Percentiles rank a stretch among this genome's conserved stretches.
phyloP scores from a whole-genome alignment of 2,888 invertebrate species.

The Colostygia pectinataria region DNA sequence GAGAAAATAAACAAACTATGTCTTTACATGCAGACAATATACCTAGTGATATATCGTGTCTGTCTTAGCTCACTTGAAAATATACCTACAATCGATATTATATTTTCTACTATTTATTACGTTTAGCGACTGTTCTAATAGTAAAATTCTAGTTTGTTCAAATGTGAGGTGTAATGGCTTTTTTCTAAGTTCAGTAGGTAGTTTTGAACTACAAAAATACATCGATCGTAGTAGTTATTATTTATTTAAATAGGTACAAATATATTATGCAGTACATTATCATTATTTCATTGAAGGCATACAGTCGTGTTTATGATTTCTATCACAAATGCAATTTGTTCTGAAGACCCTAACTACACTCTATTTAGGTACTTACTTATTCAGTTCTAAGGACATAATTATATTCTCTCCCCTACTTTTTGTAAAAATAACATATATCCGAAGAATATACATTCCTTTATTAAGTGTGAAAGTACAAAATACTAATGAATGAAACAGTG shows the following conservation, averaged over 20 bases:
- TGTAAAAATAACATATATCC: constrained; percentile 21
- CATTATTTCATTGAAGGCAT: constrained; percentile 25
- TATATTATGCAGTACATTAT: constrained; percentile 16
- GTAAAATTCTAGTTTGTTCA: constrained; percentile 5
- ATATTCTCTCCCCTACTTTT: constrained; percentile 16
- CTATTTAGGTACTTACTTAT: constrained; percentile 23
- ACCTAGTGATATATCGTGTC: neutral
- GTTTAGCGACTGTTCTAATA: neutral
- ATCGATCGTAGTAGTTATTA: constrained; percentile 10
- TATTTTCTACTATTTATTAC: neutral
- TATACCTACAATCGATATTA: neutral
- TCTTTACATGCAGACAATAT: too few species aligned
- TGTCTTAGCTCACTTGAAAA: neutral
- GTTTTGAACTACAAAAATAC: constrained; percentile 20
- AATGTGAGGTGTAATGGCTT: constrained; percentile 1
- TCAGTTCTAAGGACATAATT: constrained; percentile 27
- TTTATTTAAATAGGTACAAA: constrained; percentile 15
- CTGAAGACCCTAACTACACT: constrained; percentile 18
- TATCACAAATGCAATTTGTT: constrained; percentile 36
- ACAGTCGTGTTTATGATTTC: constrained; percentile 27
- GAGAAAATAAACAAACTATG: too few species aligned
- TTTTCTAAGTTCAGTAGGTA: neutral
- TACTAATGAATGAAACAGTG: neutral
- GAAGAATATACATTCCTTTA: constrained; percentile 31
- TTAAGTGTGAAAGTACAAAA: constrained; percentile 21